phyloP scores from a whole-genome alignment of 2,888 invertebrate species.

The Sclerodermus sp. region DNA sequence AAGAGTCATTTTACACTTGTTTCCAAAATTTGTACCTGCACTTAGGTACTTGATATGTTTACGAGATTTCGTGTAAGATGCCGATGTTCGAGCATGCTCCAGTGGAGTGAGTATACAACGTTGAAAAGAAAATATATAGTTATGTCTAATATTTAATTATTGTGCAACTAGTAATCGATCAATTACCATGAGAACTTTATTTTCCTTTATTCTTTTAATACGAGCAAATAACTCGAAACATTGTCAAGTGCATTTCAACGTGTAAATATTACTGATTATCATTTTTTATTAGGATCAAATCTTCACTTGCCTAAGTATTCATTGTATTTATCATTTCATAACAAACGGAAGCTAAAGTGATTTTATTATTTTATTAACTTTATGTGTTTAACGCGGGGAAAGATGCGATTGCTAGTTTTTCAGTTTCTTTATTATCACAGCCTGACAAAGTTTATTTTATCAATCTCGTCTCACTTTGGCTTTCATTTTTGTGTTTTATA shows the following conservation, averaged over 20 bases:
- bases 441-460: constrained; percentile 22
- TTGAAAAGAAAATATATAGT: constrained; percentile 36
- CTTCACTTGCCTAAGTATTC: no score
- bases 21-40: constrained; percentile 49
- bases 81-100: constrained; percentile 45
- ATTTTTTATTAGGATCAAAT: no score
- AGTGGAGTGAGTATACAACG: constrained; percentile 50
- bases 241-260: no score
- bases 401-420: constrained; percentile 45
- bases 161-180: constrained; percentile 43
- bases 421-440: constrained; percentile 37
- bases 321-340: no score
- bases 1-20: constrained; percentile 40
- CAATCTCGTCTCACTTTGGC: constrained; percentile 21
- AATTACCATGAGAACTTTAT: not conserved
- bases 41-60: constrained; percentile 53
- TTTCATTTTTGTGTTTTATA: constrained; percentile 60
- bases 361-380: no score
- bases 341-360: no score
- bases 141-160: constrained; percentile 30
- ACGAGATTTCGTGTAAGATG: constrained; percentile 50
- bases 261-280: no score
- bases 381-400: not conserved
- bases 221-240: no score
- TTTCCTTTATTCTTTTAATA: no score